Conservation (phyloP, 2,888 invertebrate genomes). For the Creontiades dilutus region DNA sequence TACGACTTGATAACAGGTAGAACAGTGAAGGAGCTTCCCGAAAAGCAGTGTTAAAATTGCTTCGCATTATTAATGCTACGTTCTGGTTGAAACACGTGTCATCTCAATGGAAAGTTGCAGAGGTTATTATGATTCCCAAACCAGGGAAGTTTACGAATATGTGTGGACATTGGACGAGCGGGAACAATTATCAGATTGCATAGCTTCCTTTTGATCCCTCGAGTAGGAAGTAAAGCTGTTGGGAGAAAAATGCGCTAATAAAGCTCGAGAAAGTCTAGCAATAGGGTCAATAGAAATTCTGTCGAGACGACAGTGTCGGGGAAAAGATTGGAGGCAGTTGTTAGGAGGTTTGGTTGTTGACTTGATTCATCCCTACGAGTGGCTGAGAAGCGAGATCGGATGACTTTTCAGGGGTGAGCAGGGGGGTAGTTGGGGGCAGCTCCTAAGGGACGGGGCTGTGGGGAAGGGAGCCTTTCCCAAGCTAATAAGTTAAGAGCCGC, state of each 20-base stretch:
- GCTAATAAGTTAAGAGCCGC: conserved; percentile 64
- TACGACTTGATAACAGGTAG: no score
- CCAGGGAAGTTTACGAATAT: no score
- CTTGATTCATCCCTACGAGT: not conserved
- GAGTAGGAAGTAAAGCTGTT: no score
- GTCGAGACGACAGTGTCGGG: not conserved
- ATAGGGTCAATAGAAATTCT: conserved; percentile 6
- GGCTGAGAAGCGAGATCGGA: not conserved
- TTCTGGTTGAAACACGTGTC: no score
- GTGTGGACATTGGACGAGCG: no score
- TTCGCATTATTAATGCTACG: no score
- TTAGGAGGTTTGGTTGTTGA: not conserved
- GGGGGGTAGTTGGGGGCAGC: not conserved
- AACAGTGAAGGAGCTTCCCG: no score
- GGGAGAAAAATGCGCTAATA: not conserved
- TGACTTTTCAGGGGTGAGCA: not conserved
- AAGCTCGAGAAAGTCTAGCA: not conserved
- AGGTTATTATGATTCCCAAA: no score
- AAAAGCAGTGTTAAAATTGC: no score
- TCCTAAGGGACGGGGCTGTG: not conserved
- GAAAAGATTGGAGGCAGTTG: not conserved
- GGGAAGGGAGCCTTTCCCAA: conserved; percentile 8
- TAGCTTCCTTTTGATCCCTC: no score
- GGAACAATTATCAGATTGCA: no score
- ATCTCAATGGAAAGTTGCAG: no score